Evolutionary conservation across 2,888 invertebrate species (phyloP).

Genomic region (Andrena praecox): DNA sequence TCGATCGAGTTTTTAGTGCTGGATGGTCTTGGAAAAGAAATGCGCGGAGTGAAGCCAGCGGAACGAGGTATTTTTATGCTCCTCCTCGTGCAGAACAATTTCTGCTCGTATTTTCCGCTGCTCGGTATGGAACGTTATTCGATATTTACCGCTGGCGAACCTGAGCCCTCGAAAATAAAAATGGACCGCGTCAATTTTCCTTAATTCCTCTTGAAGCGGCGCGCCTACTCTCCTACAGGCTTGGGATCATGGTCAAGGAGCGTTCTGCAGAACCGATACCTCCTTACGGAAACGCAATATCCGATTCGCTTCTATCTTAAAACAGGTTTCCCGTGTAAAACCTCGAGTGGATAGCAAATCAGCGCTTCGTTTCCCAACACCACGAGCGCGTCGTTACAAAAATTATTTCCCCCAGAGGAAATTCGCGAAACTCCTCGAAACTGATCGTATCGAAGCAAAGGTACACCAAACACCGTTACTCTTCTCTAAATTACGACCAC

Average conservation of each 20-base stretch:
- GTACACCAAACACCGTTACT: conserved; percentile 8
- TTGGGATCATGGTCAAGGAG: not conserved
- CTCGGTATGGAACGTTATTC: not conserved
- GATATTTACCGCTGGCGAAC: not conserved
- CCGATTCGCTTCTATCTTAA: conserved; percentile 10
- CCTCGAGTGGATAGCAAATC: not conserved
- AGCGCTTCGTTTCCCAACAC: not conserved
- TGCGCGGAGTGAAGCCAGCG: not conserved
- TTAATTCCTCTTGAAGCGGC: too few species aligned
- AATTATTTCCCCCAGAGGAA: too few species aligned
- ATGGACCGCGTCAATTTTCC: too few species aligned
- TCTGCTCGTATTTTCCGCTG: not conserved
- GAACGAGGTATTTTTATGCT: too few species aligned
- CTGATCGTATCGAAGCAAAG: not conserved
- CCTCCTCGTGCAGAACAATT: not conserved
- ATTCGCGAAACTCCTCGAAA: not conserved
- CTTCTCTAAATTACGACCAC: too few species aligned
- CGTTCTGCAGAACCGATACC: not conserved
- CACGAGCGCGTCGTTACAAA: too few species aligned
- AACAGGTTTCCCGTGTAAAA: conserved; percentile 18
- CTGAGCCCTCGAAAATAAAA: not conserved
- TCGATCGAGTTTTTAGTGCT: not conserved
- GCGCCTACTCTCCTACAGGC: not conserved
- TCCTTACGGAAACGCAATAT: conserved; percentile 15
- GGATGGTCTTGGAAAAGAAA: not conserved